Percentiles rank a stretch among this genome's conserved stretches.
phyloP scores from a whole-genome alignment of 2,797 vertebrate genomes.

The Serranus cabrilla region DNA sequence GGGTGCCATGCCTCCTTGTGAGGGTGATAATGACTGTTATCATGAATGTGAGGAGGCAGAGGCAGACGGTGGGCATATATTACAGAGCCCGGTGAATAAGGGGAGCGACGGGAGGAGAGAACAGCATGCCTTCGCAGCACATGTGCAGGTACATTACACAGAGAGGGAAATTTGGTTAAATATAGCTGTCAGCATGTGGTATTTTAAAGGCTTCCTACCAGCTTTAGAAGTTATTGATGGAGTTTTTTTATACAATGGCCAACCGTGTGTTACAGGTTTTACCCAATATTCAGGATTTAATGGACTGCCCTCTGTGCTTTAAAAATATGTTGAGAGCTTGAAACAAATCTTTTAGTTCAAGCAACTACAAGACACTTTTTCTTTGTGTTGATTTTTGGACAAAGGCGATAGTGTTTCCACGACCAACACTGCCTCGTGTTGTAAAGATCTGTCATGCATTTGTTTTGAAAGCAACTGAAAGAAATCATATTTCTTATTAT shows the following conservation, averaged over 20 bases:
- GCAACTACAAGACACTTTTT: no score
- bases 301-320: conserved; percentile 25
- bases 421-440: no score
- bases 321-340: not conserved
- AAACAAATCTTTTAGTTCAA: conserved; percentile 3
- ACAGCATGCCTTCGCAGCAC: conserved; percentile 29
- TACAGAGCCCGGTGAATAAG: conserved; percentile 31
- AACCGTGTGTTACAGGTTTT: conserved; percentile 28
- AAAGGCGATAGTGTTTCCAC: no score
- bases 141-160: conserved; percentile 31
- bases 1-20: conserved; percentile 59
- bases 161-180: conserved; percentile 39
- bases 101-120: conserved; percentile 21
- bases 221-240: conserved; percentile 41
- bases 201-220: conserved; percentile 49
- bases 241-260: conserved; percentile 29
- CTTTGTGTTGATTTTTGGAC: no score
- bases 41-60: conserved; percentile 52
- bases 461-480: no score
- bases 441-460: no score
- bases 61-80: conserved; percentile 50
- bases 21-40: conserved; percentile 72
- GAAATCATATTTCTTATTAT: no score
- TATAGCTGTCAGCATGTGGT: conserved; percentile 45
- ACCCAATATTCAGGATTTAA: conserved; percentile 41